These are phyloP conservation scores for Stichopus horrens DNA, from an alignment of 53 echinoderm and acorn worm genomes.

Conservation along the genomic window DNA sequence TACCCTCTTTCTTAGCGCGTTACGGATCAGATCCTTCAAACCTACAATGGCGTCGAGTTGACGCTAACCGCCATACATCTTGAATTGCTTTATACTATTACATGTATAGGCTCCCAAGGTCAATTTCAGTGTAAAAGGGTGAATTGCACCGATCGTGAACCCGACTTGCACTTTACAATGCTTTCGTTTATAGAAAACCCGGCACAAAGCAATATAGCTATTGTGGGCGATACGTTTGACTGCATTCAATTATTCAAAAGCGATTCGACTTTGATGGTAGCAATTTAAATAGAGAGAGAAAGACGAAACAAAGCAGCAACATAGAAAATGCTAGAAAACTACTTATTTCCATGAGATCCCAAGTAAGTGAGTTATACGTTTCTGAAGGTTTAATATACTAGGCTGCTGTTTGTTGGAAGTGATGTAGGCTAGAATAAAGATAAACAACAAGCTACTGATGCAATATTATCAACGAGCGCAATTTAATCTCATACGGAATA, in stretches of 20 bases:
- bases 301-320: no score
- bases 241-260: conserved; percentile 32
- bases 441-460: no score
- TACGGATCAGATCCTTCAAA: conserved; percentile 32
- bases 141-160: conserved; percentile 20
- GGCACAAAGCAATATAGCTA: conserved; percentile 28
- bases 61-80: conserved; percentile 29
- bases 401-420: no score
- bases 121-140: conserved; percentile 32
- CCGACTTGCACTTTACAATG: conserved; percentile 16
- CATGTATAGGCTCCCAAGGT: conserved; percentile 28
- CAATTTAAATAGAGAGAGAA: conserved; percentile 16
- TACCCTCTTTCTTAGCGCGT: conserved; percentile 44
- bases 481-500: no score
- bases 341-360: background rate
- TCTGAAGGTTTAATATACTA: no score
- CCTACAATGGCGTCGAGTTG: conserved; percentile 34
- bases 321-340: background rate
- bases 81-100: conserved; percentile 31
- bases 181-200: background rate
- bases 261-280: conserved; percentile 19
- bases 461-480: no score
- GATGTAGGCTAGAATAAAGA: no score
- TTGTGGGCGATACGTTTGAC: conserved; percentile 36
- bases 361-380: background rate